phyloP scores from a whole-genome alignment of 2,888 invertebrate species.

The Saturnia pavonia region DNA sequence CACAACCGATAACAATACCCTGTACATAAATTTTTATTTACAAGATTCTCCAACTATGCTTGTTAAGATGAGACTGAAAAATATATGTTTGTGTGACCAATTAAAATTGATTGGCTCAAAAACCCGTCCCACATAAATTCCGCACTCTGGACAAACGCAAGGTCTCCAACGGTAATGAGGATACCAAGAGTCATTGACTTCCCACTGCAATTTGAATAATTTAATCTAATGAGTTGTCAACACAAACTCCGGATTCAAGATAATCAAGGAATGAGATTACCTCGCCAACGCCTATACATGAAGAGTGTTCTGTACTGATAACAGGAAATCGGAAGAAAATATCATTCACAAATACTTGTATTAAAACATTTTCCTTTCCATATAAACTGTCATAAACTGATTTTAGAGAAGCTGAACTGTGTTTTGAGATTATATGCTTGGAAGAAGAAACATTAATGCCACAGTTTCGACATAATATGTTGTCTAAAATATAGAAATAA shows the following conservation, averaged over 20 bases:
- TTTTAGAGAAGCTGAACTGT: constrained; percentile 43
- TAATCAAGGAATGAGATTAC: constrained; percentile 39
- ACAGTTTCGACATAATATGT: constrained; percentile 60
- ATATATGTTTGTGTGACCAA: constrained; percentile 36
- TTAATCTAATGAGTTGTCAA: not conserved
- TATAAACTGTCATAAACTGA: constrained; percentile 56
- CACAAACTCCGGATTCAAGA: not conserved
- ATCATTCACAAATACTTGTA: constrained; percentile 53
- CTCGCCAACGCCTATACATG: constrained; percentile 54
- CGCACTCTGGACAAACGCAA: constrained; percentile 81
- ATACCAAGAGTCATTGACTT: constrained; percentile 79
- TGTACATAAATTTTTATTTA: constrained; percentile 50
- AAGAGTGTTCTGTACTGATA: constrained; percentile 47
- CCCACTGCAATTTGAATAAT: constrained; percentile 70
- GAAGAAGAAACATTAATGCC: constrained; percentile 49
- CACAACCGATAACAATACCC: constrained; percentile 25
- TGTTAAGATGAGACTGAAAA: constrained; percentile 56
- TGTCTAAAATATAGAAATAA: constrained; percentile 41
- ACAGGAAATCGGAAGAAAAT: constrained; percentile 51
- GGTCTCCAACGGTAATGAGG: constrained; percentile 82
- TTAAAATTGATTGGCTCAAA: constrained; percentile 63
- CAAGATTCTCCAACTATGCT: constrained; percentile 58
- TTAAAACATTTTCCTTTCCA: constrained; percentile 46
- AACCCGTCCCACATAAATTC: constrained; percentile 80
- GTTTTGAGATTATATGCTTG: constrained; percentile 45